A percentile compares a stretch with the other conserved stretches of the same genome.
Evolutionary conservation across 2,113 vertebrate genomes (phyloP).

Genomic region (Hymenochirus boettgeri): DNA sequence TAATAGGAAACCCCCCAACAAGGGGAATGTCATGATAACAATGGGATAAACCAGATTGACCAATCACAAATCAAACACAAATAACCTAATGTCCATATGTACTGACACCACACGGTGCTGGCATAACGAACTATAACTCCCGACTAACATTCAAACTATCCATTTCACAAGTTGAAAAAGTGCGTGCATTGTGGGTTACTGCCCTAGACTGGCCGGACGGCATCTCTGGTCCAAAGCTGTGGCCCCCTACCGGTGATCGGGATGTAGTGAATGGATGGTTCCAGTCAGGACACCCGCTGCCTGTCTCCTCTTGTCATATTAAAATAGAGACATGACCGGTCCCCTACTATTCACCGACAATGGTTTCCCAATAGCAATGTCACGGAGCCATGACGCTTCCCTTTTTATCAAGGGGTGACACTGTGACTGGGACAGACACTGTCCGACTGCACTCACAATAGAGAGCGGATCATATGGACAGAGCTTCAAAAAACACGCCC

Average conservation of each 20-base stretch:
- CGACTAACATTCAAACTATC: neutral
- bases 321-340: slow-evolving; percentile 52
- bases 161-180: neutral
- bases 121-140: neutral
- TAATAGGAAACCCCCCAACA: too few species aligned
- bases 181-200: slow-evolving; percentile 49
- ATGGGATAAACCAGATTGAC: too few species aligned
- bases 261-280: slow-evolving; percentile 75
- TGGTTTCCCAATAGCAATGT: too few species aligned
- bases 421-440: slow-evolving; percentile 29
- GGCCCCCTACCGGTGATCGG: slow-evolving; percentile 57
- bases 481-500: slow-evolving; percentile 57
- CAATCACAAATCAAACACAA: slow-evolving; percentile 4
- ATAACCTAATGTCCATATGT: too few species aligned
- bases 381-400: too few species aligned
- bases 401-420: slow-evolving; percentile 29
- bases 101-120: neutral
- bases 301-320: slow-evolving; percentile 78
- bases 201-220: slow-evolving; percentile 55
- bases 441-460: slow-evolving; percentile 45
- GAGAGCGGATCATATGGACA: slow-evolving; percentile 49
- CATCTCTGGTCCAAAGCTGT: slow-evolving; percentile 58
- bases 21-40: too few species aligned
- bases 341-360: slow-evolving; percentile 19
- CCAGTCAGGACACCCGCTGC: slow-evolving; percentile 78